Evolutionary conservation across 2,888 invertebrate genomes (phyloP), one percentile per base, ranked within the genome.

Genomic region (Alcis repandata): DNA sequence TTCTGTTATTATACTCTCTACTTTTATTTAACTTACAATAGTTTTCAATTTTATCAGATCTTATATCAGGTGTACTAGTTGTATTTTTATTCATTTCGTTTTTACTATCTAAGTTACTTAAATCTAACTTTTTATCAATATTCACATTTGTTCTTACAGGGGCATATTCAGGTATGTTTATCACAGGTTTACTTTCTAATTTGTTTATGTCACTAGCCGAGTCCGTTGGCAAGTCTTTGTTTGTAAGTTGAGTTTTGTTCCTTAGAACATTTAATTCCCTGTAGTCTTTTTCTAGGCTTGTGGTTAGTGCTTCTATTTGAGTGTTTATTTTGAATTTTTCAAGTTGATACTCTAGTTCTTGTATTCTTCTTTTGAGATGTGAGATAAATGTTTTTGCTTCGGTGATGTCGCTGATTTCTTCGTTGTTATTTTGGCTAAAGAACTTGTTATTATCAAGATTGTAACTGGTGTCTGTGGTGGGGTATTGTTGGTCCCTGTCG

Each of bases 1-100:
- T 73, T 75, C 83, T 85, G 82, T 85, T 87, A 79, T 85, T 87
- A 79, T 75, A 84, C 74, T 93, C 92, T 83, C 92, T 87, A 85
- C 90, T 91, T 83, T 93, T 93, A 83, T 93, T 93, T 82, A 93
- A 86, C 84, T 92, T 93, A 89, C 93, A 93, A 86, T 90, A 93
- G 83, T 93, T 93, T 79, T 92, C 92, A 76, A 93, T 84, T 88
- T 86, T 91, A 67, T 92, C 92, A 92, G 92, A 92, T 92, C 92
- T 93, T 72, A 72, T 71, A 78, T 87, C 87, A 83, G 81, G 75
- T 85, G 84, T 85, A 76, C 68, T 79, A 72, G 80, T 79, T 76
- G 74, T 66, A 74, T 81, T 74, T 77, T 81, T 84, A 79, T 73
- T 78, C 67, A 77, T 82, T 77, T 87, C 84, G 80, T 80, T 82